Conservation (phyloP, 1,140 invertebrate genomes). For the Anoplophora glabripennis region DNA sequence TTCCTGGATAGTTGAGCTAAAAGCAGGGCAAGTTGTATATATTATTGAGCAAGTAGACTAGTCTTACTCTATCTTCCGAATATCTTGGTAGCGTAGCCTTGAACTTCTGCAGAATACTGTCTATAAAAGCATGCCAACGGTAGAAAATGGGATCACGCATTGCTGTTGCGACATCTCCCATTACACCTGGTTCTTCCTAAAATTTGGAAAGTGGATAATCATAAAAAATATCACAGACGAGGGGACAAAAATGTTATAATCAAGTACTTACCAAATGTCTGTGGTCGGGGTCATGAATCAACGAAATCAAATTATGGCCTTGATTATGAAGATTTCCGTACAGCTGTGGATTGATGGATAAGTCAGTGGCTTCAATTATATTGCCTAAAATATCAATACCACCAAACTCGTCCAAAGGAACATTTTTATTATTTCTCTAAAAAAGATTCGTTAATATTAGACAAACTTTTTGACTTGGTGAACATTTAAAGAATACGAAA, state of each 20-base stretch:
- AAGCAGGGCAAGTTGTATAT: conserved; percentile 60
- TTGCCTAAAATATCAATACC: conserved; percentile 55
- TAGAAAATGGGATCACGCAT: conserved; percentile 85
- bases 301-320: conserved; percentile 57
- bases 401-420: conserved; percentile 32
- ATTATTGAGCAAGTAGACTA: no score
- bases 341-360: conserved; percentile 49
- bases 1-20: conserved; percentile 63
- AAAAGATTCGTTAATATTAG: background rate
- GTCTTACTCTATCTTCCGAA: conserved; percentile 53
- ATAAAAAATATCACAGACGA: conserved; percentile 73
- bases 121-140: conserved; percentile 76
- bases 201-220: conserved; percentile 46
- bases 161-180: conserved; percentile 63
- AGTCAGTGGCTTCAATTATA: conserved; percentile 48
- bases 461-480: background rate
- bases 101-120: conserved; percentile 73
- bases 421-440: conserved; percentile 28
- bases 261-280: conserved; percentile 41
- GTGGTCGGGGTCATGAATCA: conserved; percentile 57
- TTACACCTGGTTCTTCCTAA: conserved; percentile 63
- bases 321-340: conserved; percentile 62
- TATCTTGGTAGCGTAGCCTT: conserved; percentile 68
- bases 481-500: conserved; percentile 46
- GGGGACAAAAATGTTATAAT: conserved; percentile 50